phyloP scores from a whole-genome alignment of 2,797 vertebrate genomes.

The Urosaurus nigricauda region DNA sequence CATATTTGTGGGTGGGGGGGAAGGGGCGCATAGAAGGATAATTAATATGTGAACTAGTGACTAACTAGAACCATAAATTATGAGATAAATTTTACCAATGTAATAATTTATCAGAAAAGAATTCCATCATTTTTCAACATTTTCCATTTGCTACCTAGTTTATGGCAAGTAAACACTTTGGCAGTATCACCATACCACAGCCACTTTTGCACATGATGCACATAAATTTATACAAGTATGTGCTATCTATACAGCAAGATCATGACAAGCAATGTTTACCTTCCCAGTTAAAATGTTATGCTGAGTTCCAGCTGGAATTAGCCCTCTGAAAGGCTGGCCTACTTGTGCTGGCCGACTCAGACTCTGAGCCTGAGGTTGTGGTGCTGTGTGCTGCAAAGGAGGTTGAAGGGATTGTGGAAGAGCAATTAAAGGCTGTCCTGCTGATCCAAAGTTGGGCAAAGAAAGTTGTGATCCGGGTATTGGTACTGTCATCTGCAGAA shows the following conservation, averaged over 20 bases:
- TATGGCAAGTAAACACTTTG: background rate
- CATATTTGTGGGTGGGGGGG: background rate
- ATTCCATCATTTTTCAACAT: background rate
- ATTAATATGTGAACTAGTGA: background rate
- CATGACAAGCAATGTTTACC: slow-evolving; percentile 68
- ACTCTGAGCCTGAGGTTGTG: slow-evolving; percentile 90
- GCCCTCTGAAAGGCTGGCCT: slow-evolving; percentile 90
- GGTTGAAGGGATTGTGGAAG: slow-evolving; percentile 88
- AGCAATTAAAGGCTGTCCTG: slow-evolving; percentile 94
- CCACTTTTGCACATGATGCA: background rate
- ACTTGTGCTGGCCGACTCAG: slow-evolving; percentile 90
- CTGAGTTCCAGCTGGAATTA: slow-evolving; percentile 89
- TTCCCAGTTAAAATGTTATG: slow-evolving; percentile 97
- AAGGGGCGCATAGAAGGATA: background rate
- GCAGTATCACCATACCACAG: background rate
- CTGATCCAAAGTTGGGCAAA: slow-evolving; percentile 93
- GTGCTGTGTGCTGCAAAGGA: slow-evolving; percentile 86
- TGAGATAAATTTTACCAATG: background rate
- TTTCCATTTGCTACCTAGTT: background rate
- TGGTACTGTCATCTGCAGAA: slow-evolving; percentile 89
- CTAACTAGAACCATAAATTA: background rate
- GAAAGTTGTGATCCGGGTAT: slow-evolving; percentile 94
- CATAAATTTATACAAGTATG: background rate
- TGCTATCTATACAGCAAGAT: background rate
- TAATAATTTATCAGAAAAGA: background rate